phyloP scores from a whole-genome alignment of 2,888 invertebrate species.

The Gryllus longicercus region DNA sequence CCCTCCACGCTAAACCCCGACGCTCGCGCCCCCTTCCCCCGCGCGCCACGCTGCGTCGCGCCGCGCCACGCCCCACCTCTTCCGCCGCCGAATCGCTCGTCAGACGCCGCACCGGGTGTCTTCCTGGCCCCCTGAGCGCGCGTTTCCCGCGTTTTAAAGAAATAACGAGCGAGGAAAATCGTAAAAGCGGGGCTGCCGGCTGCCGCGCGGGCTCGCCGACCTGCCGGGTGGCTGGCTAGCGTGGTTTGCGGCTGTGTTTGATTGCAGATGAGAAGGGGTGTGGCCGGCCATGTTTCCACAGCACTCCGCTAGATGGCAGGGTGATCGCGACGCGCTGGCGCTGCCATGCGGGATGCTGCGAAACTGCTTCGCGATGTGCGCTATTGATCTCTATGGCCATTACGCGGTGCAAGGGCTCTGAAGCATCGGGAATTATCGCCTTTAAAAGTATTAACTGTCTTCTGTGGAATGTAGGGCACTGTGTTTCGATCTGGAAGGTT shows the following conservation, averaged over 20 bases:
- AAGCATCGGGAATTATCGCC: constrained; percentile 6
- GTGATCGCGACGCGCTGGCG: neutral
- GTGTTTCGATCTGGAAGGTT: neutral
- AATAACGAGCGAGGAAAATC: neutral
- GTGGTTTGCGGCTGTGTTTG: constrained; percentile 9
- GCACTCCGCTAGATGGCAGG: neutral
- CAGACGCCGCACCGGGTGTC: neutral
- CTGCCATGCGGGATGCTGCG: neutral
- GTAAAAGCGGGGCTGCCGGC: neutral
- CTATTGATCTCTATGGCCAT: constrained; percentile 17
- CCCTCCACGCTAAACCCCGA: too few species aligned
- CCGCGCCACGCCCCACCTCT: neutral
- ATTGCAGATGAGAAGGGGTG: constrained; percentile 17
- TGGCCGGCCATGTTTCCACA: neutral
- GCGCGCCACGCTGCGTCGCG: too few species aligned
- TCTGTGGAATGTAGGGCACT: neutral
- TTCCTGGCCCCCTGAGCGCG: neutral
- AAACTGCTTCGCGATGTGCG: neutral
- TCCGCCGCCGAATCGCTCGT: neutral
- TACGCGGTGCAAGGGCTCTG: neutral
- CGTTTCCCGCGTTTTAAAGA: neutral
- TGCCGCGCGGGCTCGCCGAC: neutral
- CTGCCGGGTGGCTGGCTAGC: neutral
- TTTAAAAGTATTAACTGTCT: neutral
- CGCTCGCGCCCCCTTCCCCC: too few species aligned